phyloP scores from a whole-genome alignment of 2,888 invertebrate genomes.

The Rhagonycha fulva region DNA sequence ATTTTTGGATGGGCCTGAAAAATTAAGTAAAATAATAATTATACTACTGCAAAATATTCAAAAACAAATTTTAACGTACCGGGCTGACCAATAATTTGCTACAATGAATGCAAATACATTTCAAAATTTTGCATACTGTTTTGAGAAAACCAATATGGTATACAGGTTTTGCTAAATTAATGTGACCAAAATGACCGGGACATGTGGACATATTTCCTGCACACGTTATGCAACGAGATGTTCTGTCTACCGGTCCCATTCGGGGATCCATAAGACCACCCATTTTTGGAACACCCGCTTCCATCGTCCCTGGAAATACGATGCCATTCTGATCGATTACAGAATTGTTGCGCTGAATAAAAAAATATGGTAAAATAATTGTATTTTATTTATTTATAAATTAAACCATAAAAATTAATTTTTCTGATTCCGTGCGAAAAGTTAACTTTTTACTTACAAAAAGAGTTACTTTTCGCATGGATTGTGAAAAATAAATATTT shows the following conservation, averaged over 20 bases:
- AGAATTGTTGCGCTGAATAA: slow-evolving; percentile 90
- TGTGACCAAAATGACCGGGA: slow-evolving; percentile 99
- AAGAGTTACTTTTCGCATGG: too few species aligned
- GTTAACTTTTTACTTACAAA: too few species aligned
- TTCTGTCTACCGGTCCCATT: slow-evolving; percentile 95
- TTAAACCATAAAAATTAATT: too few species aligned
- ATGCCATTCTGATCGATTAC: slow-evolving; percentile 93
- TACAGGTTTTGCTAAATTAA: slow-evolving; percentile 97
- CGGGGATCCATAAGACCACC: slow-evolving; percentile 99
- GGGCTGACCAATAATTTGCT: slow-evolving; percentile 95
- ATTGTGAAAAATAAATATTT: too few species aligned
- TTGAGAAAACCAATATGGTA: slow-evolving; percentile 98
- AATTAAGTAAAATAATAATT: slow-evolving; percentile 7
- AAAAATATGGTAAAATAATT: background rate
- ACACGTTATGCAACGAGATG: slow-evolving; percentile 92
- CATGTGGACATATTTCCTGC: slow-evolving; percentile 98
- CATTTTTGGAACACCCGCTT: slow-evolving; percentile 96
- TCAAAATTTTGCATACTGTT: slow-evolving; percentile 94
- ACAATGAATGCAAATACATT: slow-evolving; percentile 99
- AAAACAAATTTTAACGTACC: slow-evolving; percentile 64
- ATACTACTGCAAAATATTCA: background rate
- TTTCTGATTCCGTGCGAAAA: too few species aligned
- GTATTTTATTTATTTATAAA: background rate
- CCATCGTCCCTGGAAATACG: slow-evolving; percentile 96
- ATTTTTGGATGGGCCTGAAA: slow-evolving; percentile 86